Conservation (phyloP, 1,140 invertebrate genomes). For the Brachionus calyciflorus region DNA sequence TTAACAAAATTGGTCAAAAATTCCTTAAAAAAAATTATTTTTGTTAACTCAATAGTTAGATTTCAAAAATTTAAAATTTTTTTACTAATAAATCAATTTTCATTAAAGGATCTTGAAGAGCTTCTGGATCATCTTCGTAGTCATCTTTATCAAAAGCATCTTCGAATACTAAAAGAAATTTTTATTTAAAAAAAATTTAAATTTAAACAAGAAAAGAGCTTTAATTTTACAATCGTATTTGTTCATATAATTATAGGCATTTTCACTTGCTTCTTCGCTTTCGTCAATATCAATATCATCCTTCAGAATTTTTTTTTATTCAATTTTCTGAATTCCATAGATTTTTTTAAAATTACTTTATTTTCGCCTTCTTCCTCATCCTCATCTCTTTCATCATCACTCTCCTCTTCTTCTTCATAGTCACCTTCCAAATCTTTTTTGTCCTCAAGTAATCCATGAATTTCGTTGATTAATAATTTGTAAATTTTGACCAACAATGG, state of each 20-base stretch:
- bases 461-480: slow-evolving; percentile 66
- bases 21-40: slow-evolving; percentile 51
- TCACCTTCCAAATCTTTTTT: slow-evolving; percentile 54
- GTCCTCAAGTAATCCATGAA: slow-evolving; percentile 53
- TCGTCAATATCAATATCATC: slow-evolving; percentile 46
- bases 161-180: slow-evolving; percentile 16
- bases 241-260: slow-evolving; percentile 49
- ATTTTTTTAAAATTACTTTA: slow-evolving; percentile 44
- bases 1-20: slow-evolving; percentile 58
- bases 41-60: background rate
- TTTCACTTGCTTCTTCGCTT: slow-evolving; percentile 50
- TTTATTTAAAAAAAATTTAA: background rate
- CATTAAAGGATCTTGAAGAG: slow-evolving; percentile 56
- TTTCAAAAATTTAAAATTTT: background rate
- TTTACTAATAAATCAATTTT: slow-evolving; percentile 56
- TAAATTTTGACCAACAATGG: slow-evolving; percentile 67
- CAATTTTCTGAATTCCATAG: background rate
- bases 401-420: slow-evolving; percentile 54
- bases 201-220: background rate
- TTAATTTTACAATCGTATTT: slow-evolving; percentile 27
- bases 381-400: slow-evolving; percentile 51
- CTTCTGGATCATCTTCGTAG: slow-evolving; percentile 59
- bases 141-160: slow-evolving; percentile 41
- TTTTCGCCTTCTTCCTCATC: slow-evolving; percentile 52
- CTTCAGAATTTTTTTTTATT: background rate